These are phyloP conservation scores for Mycetomoellerius zeteki DNA, from an alignment of 1,140 invertebrate genomes.

Conservation along the genomic window DNA sequence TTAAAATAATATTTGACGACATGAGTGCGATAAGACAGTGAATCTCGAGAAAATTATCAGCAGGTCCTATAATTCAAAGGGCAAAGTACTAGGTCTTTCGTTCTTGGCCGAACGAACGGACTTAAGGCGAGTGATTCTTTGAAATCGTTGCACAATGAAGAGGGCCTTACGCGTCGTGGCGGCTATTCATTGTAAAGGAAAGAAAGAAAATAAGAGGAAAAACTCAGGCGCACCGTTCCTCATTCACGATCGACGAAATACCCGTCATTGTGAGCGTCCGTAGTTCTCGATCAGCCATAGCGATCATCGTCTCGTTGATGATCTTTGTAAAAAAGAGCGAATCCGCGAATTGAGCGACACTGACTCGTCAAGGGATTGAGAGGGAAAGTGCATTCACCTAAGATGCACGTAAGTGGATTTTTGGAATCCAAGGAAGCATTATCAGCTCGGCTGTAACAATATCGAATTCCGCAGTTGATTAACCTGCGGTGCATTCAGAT, in stretches of 20 bases:
- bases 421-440: slow-evolving; percentile 26
- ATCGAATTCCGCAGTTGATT: slow-evolving; percentile 49
- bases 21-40: slow-evolving; percentile 9
- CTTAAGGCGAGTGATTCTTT: slow-evolving; percentile 83
- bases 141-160: slow-evolving; percentile 80
- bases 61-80: slow-evolving; percentile 78
- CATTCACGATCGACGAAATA: slow-evolving; percentile 81
- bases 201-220: slow-evolving; percentile 75
- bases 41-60: slow-evolving; percentile 77
- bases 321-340: neutral
- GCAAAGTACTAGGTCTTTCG: slow-evolving; percentile 69
- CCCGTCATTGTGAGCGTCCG: slow-evolving; percentile 76
- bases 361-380: slow-evolving; percentile 49
- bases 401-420: slow-evolving; percentile 59
- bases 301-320: neutral
- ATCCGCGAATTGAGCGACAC: slow-evolving; percentile 43
- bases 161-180: slow-evolving; percentile 68
- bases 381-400: slow-evolving; percentile 30
- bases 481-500: slow-evolving; percentile 33
- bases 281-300: slow-evolving; percentile 73
- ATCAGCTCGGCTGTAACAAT: slow-evolving; percentile 18
- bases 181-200: slow-evolving; percentile 79
- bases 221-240: slow-evolving; percentile 77
- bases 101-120: slow-evolving; percentile 72
- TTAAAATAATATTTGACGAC: slow-evolving; percentile 41